phyloP scores from a whole-genome alignment of 2,113 vertebrate genomes.

The Murina feae region DNA sequence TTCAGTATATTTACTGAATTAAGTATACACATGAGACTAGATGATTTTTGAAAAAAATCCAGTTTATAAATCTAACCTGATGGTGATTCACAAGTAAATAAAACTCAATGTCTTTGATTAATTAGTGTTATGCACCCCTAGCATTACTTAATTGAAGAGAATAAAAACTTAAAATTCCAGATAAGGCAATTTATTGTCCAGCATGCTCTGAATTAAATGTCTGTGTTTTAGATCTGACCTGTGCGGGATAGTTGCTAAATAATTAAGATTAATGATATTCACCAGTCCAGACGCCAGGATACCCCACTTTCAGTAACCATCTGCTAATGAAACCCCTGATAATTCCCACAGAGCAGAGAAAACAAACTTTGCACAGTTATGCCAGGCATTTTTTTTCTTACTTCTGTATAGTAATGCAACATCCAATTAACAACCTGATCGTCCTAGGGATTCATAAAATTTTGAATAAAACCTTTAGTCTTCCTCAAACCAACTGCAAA shows the following conservation, averaged over 20 bases:
- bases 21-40: not conserved
- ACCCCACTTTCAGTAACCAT: constrained; percentile 65
- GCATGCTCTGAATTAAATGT: constrained; percentile 44
- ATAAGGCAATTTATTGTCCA: constrained; percentile 35
- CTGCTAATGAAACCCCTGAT: constrained; percentile 70
- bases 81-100: not conserved
- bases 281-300: constrained; percentile 52
- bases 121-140: not conserved
- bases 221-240: constrained; percentile 40
- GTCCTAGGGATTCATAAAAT: constrained; percentile 50
- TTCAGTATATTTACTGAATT: not conserved
- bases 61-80: constrained; percentile 22
- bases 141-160: constrained; percentile 21
- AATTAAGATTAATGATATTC: constrained; percentile 71
- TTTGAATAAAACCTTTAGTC: constrained; percentile 61
- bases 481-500: constrained; percentile 29
- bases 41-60: not conserved
- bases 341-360: constrained; percentile 67
- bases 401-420: constrained; percentile 50
- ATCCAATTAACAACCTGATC: constrained; percentile 54
- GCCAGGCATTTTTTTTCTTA: constrained; percentile 46
- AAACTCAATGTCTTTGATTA: not conserved
- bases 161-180: constrained; percentile 34
- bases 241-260: constrained; percentile 63
- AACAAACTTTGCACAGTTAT: constrained; percentile 69